Evolutionary conservation across 2,113 vertebrate genomes (phyloP).

Genomic region (Atherinomorus stipes): DNA sequence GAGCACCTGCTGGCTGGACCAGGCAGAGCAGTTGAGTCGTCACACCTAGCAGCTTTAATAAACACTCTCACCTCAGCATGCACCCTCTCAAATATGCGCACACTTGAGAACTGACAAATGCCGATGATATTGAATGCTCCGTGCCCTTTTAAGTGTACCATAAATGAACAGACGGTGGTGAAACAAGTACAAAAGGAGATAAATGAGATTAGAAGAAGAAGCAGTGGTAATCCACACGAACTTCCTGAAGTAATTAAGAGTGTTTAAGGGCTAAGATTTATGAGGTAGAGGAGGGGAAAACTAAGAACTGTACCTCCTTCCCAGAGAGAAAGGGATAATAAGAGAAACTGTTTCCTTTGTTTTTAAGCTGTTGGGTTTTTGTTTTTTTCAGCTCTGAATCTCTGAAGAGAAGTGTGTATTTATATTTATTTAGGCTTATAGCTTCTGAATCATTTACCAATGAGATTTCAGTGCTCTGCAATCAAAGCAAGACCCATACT

Average conservation of each 20-base stretch:
- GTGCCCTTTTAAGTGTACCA: slow-evolving; percentile 43
- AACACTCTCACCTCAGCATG: slow-evolving; percentile 19
- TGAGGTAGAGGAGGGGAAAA: slow-evolving; percentile 56
- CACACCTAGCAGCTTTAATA: slow-evolving; percentile 27
- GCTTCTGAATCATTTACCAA: slow-evolving; percentile 61
- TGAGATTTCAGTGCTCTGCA: slow-evolving; percentile 58
- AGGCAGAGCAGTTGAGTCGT: slow-evolving; percentile 22
- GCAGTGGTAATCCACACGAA: slow-evolving; percentile 62
- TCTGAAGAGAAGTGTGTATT: slow-evolving; percentile 33
- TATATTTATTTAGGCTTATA: slow-evolving; percentile 59
- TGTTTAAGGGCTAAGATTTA: slow-evolving; percentile 55
- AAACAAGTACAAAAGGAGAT: slow-evolving; percentile 55
- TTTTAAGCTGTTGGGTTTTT: too few species aligned
- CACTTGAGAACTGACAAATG: slow-evolving; percentile 37
- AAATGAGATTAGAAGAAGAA: slow-evolving; percentile 60
- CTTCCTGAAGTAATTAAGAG: slow-evolving; percentile 65
- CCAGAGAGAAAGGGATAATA: slow-evolving; percentile 65
- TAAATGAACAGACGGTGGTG: slow-evolving; percentile 36
- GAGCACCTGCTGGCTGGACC: slow-evolving; percentile 39
- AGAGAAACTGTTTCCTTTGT: background rate
- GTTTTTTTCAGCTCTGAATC: slow-evolving; percentile 24
- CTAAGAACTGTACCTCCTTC: slow-evolving; percentile 49
- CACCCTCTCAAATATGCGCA: slow-evolving; percentile 13
- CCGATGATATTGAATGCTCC: slow-evolving; percentile 46
- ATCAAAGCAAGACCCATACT: slow-evolving; percentile 58